phyloP scores from a whole-genome alignment of 2,797 vertebrate species.

The Sebastes nivosus region DNA sequence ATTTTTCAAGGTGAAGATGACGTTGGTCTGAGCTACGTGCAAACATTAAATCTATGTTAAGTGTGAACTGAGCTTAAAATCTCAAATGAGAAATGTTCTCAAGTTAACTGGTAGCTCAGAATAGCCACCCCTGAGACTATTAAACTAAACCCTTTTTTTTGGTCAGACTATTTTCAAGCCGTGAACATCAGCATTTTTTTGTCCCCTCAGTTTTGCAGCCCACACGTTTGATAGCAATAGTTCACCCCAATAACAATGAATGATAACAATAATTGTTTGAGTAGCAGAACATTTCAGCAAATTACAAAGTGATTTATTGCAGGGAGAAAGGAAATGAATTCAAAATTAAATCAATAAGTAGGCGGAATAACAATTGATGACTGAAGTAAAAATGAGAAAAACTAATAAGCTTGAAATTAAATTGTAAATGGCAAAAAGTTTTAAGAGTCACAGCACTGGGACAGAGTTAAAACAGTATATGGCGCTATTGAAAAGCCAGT shows the following conservation, averaged over 20 bases:
- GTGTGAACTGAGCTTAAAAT: background rate
- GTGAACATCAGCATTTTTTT: background rate
- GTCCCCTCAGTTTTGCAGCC: background rate
- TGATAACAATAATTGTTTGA: background rate
- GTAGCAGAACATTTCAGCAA: background rate
- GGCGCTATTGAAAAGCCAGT: background rate
- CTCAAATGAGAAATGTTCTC: background rate
- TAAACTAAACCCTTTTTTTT: background rate
- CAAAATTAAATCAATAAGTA: slow-evolving; percentile 7
- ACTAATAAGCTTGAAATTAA: slow-evolving; percentile 33
- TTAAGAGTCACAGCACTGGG: background rate
- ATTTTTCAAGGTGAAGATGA: slow-evolving; percentile 10
- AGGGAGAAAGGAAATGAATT: background rate
- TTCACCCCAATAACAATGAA: background rate
- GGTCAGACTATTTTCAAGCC: background rate
- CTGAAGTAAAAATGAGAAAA: slow-evolving; percentile 2
- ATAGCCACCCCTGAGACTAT: background rate
- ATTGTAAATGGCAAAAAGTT: background rate
- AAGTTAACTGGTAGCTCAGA: background rate
- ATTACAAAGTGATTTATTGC: slow-evolving; percentile 7
- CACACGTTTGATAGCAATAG: background rate
- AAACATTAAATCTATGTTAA: background rate
- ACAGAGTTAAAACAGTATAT: background rate
- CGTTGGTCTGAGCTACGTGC: slow-evolving; percentile 1
- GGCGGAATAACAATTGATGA: slow-evolving; percentile 3